These are phyloP conservation scores for Drosophila conformis DNA, from an alignment of 2,888 invertebrate species.

Conservation along the genomic window DNA sequence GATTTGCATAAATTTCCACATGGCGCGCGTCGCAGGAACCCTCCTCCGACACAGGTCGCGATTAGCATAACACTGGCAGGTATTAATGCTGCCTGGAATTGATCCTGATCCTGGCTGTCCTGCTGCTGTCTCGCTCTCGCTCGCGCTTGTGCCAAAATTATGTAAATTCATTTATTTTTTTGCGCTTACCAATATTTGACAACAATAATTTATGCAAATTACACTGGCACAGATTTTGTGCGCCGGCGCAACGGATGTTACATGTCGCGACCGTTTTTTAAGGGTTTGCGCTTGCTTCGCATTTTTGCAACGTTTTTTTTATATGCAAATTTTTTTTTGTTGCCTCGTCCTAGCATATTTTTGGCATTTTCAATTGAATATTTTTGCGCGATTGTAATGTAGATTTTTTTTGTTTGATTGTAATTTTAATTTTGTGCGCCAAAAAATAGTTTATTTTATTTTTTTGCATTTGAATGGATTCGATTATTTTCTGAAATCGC, in stretches of 20 bases:
- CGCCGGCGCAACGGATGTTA: constrained; percentile 67
- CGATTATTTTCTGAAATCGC: constrained; percentile 47
- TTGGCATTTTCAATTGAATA: constrained; percentile 73
- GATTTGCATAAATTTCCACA: constrained; percentile 77
- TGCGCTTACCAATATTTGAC: constrained; percentile 65
- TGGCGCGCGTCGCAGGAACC: constrained; percentile 70
- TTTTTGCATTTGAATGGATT: constrained; percentile 77
- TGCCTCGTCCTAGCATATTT: constrained; percentile 37
- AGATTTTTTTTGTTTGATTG: constrained; percentile 77
- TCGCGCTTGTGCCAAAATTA: constrained; percentile 76
- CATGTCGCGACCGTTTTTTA: constrained; percentile 59
- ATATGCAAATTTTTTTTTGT: constrained; percentile 70
- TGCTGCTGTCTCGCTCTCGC: constrained; percentile 29
- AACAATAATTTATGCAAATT: constrained; percentile 80
- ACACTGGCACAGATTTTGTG: constrained; percentile 45
- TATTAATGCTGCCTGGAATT: constrained; percentile 32
- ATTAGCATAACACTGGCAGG: constrained; percentile 82
- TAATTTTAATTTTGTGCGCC: constrained; percentile 68
- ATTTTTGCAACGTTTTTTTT: constrained; percentile 65
- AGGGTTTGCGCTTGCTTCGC: constrained; percentile 59
- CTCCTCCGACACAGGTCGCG: constrained; percentile 79
- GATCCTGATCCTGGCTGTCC: constrained; percentile 6
- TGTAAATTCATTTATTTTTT: constrained; percentile 60
- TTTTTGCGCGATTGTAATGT: constrained; percentile 80
- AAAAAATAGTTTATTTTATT: constrained; percentile 45